A percentile compares a stretch with the other conserved stretches of the same genome.
These are phyloP conservation scores for Vanessa cardui DNA, from an alignment of 2,888 invertebrate genomes.

Conservation along the genomic window DNA sequence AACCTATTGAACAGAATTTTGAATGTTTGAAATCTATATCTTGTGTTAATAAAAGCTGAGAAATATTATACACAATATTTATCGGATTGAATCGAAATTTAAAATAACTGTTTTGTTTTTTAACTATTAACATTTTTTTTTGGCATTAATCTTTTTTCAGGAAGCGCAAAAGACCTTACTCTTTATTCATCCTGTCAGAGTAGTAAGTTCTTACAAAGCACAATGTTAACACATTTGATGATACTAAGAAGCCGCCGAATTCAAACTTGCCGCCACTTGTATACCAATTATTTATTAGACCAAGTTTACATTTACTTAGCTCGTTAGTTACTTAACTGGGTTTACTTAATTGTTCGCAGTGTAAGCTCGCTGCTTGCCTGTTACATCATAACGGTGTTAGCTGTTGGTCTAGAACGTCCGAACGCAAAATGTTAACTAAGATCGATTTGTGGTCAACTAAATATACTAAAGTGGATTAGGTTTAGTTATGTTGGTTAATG, in stretches of 20 bases:
- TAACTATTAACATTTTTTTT: too few species aligned
- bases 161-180: too few species aligned
- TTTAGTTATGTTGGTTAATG: too few species aligned
- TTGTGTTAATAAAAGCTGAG: too few species aligned
- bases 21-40: too few species aligned
- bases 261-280: constrained; percentile 36
- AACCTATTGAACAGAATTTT: too few species aligned
- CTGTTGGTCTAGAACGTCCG: constrained; percentile 28
- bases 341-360: constrained; percentile 35
- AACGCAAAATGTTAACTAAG: constrained; percentile 13
- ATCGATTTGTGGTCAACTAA: constrained; percentile 15
- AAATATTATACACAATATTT: too few species aligned
- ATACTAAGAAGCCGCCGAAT: constrained; percentile 20
- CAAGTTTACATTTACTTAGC: constrained; percentile 46
- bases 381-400: constrained; percentile 24
- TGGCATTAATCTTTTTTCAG: too few species aligned
- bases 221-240: constrained; percentile 6
- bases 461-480: constrained; percentile 21
- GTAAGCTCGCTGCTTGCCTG: constrained; percentile 18
- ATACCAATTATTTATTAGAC: constrained; percentile 46
- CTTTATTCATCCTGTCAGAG: too few species aligned
- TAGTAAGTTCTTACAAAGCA: background rate
- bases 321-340: constrained; percentile 45
- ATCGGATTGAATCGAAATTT: too few species aligned
- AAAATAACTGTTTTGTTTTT: too few species aligned